Evolutionary conservation across 2,797 vertebrate species (phyloP).

Genomic region (Hylomyscus alleni): DNA sequence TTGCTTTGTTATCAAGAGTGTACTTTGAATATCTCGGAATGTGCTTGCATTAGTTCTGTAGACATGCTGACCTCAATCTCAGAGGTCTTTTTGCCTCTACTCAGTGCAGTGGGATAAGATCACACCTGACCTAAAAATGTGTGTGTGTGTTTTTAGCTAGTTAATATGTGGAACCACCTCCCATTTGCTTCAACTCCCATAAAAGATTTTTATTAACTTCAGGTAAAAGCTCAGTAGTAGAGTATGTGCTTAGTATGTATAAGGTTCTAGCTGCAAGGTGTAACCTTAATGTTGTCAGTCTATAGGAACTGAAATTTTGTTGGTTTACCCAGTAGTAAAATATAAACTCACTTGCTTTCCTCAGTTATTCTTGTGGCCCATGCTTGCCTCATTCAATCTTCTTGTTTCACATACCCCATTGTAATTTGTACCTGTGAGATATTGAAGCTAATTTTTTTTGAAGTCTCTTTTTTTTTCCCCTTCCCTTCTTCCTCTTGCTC

Average conservation of each 20-base stretch:
- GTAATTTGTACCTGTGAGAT: not conserved
- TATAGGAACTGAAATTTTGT: not conserved
- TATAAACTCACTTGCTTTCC: not conserved
- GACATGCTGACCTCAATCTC: not conserved
- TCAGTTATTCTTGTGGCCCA: not conserved
- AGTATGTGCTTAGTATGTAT: not conserved
- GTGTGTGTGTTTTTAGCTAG: not conserved
- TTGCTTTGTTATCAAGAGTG: not conserved
- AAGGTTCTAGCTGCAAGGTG: not conserved
- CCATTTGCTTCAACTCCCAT: not conserved
- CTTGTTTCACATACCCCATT: not conserved
- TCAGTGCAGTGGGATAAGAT: not conserved
- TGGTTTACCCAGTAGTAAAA: not conserved
- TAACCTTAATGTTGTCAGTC: not conserved
- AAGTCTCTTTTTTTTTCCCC: not conserved
- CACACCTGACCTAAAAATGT: not conserved
- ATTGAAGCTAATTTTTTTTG: not conserved
- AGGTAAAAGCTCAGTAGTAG: not conserved
- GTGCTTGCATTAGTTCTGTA: not conserved
- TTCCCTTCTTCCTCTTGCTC: no score
- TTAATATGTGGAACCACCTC: not conserved
- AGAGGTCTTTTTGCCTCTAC: not conserved
- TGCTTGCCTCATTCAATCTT: not conserved
- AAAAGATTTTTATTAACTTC: not conserved
- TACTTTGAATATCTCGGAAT: not conserved